A percentile compares a stretch with the other conserved stretches of the same genome.
These are phyloP conservation scores for Alligator sinensis DNA, from an alignment of 2,113 vertebrate genomes.

Conservation along the genomic window DNA sequence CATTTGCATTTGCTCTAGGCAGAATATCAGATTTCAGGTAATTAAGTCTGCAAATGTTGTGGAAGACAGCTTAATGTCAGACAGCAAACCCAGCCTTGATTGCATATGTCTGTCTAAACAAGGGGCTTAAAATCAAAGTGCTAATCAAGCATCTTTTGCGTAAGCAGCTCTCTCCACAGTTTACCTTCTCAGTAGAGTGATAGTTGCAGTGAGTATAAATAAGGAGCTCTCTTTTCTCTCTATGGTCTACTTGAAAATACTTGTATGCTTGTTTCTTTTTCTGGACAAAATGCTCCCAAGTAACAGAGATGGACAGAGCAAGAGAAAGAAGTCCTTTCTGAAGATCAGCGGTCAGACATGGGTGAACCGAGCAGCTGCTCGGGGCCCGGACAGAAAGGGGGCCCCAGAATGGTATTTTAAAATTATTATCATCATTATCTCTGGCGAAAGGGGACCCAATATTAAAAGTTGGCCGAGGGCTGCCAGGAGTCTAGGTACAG, in stretches of 20 bases:
- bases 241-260: background rate
- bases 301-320: background rate
- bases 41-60: conserved; percentile 43
- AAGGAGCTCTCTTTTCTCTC: background rate
- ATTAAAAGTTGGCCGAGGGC: no score
- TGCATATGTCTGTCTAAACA: conserved; percentile 34
- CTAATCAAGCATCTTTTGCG: background rate
- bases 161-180: background rate
- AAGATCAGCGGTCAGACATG: background rate
- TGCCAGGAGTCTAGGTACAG: no score
- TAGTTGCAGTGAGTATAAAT: background rate
- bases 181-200: conserved; percentile 12
- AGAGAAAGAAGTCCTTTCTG: background rate
- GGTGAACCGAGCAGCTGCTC: no score
- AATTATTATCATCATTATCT: no score
- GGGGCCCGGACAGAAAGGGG: no score
- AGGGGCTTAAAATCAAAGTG: background rate
- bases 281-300: background rate
- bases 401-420: no score
- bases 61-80: conserved; percentile 21
- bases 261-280: background rate
- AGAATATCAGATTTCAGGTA: background rate
- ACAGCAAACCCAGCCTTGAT: background rate
- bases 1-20: background rate
- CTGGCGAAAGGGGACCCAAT: no score